Conservation (phyloP, 1,140 invertebrate genomes). For the Pomacea maculata region DNA sequence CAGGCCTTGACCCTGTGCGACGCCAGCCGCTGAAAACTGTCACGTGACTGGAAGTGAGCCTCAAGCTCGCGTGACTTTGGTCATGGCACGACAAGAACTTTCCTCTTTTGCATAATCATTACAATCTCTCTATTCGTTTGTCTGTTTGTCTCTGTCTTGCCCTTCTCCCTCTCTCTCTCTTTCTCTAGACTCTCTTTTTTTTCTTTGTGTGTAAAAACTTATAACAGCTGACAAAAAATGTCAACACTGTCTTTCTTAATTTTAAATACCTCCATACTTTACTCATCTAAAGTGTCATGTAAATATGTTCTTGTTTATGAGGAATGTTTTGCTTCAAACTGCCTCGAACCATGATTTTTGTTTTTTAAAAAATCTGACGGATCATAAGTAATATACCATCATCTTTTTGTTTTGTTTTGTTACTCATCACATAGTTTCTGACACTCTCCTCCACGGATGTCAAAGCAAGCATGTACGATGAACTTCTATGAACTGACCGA, state of each 20-base stretch:
- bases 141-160: background rate
- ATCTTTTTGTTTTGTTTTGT: no score
- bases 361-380: no score
- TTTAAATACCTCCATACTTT: background rate
- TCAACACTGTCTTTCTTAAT: no score
- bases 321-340: no score
- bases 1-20: constrained; percentile 63
- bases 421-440: no score
- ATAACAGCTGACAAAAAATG: no score
- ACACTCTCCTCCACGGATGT: no score
- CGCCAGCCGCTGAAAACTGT: constrained; percentile 24
- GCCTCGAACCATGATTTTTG: no score
- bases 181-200: background rate
- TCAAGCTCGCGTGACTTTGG: background rate
- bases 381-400: no score
- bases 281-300: background rate
- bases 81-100: background rate
- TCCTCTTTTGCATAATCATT: background rate
- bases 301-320: background rate
- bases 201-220: background rate
- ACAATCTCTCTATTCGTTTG: background rate
- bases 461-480: no score
- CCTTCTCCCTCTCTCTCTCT: background rate
- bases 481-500: no score
- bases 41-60: background rate